Evolutionary conservation across 2,888 invertebrate species (phyloP).

Genomic region (Lydus trimaculatus): DNA sequence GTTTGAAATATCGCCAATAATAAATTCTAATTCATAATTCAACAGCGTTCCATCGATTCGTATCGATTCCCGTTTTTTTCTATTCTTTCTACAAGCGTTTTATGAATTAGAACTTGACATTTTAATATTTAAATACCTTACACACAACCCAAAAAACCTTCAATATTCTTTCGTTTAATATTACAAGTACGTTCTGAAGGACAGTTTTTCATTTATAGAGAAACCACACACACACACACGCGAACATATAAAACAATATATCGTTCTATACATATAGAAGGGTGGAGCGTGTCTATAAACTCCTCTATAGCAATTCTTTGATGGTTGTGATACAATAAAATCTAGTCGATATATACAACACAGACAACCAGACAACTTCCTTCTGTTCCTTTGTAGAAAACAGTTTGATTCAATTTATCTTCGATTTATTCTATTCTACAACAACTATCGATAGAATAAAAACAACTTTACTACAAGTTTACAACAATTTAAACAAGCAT

Average conservation of each 20-base stretch:
- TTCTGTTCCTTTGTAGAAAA: background rate
- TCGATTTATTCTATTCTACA: background rate
- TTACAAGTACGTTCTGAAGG: too few relatives aligned
- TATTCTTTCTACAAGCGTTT: too few relatives aligned
- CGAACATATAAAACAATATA: too few relatives aligned
- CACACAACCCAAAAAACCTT: background rate
- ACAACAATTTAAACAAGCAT: too few relatives aligned
- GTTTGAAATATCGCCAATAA: background rate
- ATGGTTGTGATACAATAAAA: too few relatives aligned
- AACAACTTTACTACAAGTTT: background rate
- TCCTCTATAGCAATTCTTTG: too few relatives aligned
- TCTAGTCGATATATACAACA: too few relatives aligned
- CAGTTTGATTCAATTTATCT: background rate
- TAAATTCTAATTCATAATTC: background rate
- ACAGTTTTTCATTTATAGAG: too few relatives aligned
- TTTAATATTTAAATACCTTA: background rate
- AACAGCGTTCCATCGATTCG: background rate
- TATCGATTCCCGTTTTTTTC: background rate
- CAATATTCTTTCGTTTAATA: too few relatives aligned
- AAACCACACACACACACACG: too few relatives aligned
- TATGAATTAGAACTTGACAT: background rate
- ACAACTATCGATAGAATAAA: background rate
- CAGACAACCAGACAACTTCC: background rate
- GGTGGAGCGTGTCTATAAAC: too few relatives aligned
- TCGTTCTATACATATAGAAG: too few relatives aligned